Percentiles rank a stretch among this genome's conserved stretches.
These are phyloP conservation scores for Pelecanus crispus DNA, from an alignment of 2,113 vertebrate genomes.

Conservation along the genomic window DNA sequence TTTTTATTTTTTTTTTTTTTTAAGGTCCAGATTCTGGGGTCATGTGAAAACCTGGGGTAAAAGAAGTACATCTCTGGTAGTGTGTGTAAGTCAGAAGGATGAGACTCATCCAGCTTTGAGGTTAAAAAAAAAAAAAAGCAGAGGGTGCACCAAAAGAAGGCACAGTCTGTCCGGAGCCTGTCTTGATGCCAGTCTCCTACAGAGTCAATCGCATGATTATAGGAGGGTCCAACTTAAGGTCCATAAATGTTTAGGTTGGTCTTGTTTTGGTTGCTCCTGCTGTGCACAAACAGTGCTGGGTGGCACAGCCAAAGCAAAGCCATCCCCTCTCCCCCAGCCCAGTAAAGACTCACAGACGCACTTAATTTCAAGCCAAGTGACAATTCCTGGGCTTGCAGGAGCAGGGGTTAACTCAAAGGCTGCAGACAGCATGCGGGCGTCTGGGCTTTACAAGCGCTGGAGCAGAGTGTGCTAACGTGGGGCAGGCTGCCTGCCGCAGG, in stretches of 20 bases:
- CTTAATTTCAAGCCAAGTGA: not conserved
- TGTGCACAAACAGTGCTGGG: accelerated
- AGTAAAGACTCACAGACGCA: not conserved
- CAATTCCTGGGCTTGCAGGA: not conserved
- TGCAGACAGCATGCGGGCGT: not conserved
- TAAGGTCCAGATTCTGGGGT: not conserved
- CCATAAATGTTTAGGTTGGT: accelerated
- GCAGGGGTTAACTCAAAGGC: not conserved
- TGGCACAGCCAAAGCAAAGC: not conserved
- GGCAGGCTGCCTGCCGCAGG: not conserved
- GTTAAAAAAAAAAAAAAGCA: not conserved
- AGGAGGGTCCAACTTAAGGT: accelerated
- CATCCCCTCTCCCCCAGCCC: no score
- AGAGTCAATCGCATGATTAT: not conserved
- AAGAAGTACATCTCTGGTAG: not conserved
- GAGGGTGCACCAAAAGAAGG: not conserved
- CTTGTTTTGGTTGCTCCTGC: not conserved
- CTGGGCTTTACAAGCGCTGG: not conserved
- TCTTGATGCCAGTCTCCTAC: accelerated
- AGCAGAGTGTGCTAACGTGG: not conserved
- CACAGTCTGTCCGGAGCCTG: not conserved
- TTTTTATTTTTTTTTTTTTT: not conserved
- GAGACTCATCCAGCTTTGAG: not conserved
- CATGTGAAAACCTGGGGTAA: not conserved
- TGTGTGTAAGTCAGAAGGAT: not conserved